Evolutionary conservation across 1,140 invertebrate species (phyloP), one percentile per base, ranked within the genome.

Genomic region (Brachionus angularis): DNA sequence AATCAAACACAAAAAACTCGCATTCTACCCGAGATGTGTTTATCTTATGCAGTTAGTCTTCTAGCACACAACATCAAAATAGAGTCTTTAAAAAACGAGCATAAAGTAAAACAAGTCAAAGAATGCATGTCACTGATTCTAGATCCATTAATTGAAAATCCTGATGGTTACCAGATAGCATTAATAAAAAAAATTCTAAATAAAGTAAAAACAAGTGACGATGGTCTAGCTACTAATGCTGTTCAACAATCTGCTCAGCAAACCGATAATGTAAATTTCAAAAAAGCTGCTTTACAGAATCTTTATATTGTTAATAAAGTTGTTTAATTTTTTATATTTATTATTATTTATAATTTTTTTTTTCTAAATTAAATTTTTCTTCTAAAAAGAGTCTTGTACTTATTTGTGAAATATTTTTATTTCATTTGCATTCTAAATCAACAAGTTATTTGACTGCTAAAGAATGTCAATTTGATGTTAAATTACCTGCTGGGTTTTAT

Each of bases 361-460:
- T 21, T 5, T 2, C 4, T 5, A 33, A 55, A 34, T 33, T 34
- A 5, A n/a, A 55, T 1, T 55, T n/a, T 58, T 42, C 23, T 25
- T 58, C 39, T 39, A 2, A 5, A 33, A 18, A 58, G 62, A 67
- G 47, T 25, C 29, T 67, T 5, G 42, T 46, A 14, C 33, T 67
- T 36, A 67, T 67, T 29, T 67, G 62, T 21, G 62, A 67, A 67
- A 47, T 67, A 67, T 67, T 67, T 25, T 50, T 67, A 36, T 67
- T 67, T 47, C 42, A 67, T 25, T 47, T 67, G 10, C 44, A 67
- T 34, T 67, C 62, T 8, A 67, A 67, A 7, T 21, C 42, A 14
- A 47, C 47, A 4, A 50, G 36, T 25, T 58, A 58, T 58, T 29
- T 58, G 27, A 58, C 33, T 7, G 36, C 34, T 16, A 58, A 58